These are phyloP conservation scores for Nothoprocta pentlandii DNA, from an alignment of 2,113 vertebrate genomes.

Conservation along the genomic window DNA sequence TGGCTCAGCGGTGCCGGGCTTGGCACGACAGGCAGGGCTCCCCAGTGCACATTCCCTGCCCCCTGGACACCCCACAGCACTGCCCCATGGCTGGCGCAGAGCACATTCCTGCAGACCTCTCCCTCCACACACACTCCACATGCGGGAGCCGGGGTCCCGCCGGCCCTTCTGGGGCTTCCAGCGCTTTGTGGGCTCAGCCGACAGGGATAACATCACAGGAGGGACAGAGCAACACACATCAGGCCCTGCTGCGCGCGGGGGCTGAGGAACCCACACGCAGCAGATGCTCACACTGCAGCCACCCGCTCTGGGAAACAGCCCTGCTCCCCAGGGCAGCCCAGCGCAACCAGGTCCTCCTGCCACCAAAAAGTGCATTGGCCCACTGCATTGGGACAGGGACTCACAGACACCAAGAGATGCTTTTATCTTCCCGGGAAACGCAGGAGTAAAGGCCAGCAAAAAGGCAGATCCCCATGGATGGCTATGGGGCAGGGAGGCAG, in stretches of 20 bases:
- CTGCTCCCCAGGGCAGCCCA: background rate
- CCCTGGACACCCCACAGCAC: fast-evolving
- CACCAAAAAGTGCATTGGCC: fast-evolving
- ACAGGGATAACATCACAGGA: background rate
- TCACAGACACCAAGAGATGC: fast-evolving
- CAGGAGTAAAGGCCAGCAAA: background rate
- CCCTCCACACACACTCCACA: background rate
- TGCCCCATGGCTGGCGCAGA: background rate
- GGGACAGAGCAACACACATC: background rate
- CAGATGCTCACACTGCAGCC: background rate
- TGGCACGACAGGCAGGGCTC: background rate
- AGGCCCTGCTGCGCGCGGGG: background rate
- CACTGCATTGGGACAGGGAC: background rate
- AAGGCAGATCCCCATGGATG: background rate
- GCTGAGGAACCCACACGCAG: background rate
- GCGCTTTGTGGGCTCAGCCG: background rate
- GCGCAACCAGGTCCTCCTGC: background rate
- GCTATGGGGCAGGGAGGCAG: background rate
- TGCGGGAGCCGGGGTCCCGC: background rate
- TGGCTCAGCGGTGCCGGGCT: background rate
- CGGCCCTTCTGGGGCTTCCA: background rate
- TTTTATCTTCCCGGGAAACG: background rate
- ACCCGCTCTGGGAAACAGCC: background rate
- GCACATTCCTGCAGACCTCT: background rate
- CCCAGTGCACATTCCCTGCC: background rate